Evolutionary conservation across 2,113 vertebrate genomes (phyloP).

Genomic region (Paraplagusia blochii): DNA sequence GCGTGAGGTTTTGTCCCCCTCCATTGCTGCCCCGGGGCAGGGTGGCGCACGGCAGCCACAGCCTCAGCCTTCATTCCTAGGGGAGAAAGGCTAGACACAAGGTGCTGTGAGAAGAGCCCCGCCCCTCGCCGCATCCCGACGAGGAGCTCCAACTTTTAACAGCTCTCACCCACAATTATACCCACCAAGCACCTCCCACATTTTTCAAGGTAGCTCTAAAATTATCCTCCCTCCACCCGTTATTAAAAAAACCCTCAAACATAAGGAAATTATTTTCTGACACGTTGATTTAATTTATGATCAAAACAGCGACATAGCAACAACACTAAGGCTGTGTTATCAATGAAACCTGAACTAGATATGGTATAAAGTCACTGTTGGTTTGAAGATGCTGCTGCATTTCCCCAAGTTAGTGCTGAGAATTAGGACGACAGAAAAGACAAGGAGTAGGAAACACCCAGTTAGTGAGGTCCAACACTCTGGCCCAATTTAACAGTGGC

Average conservation of each 20-base stretch:
- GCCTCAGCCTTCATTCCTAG: slow-evolving; percentile 72
- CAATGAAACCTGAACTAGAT: slow-evolving; percentile 20
- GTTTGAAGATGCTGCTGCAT: slow-evolving; percentile 14
- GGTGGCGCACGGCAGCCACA: slow-evolving; percentile 59
- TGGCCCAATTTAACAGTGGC: background rate
- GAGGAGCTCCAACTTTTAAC: slow-evolving; percentile 42
- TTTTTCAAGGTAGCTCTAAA: background rate
- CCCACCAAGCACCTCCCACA: slow-evolving; percentile 30
- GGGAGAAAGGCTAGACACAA: slow-evolving; percentile 76
- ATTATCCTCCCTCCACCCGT: background rate
- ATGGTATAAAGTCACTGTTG: slow-evolving; percentile 31
- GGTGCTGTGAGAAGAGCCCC: slow-evolving; percentile 73
- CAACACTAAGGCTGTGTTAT: slow-evolving; percentile 39
- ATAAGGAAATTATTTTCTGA: slow-evolving; percentile 11
- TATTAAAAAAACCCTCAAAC: slow-evolving; percentile 16
- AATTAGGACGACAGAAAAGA: slow-evolving; percentile 56
- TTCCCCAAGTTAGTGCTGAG: slow-evolving; percentile 16
- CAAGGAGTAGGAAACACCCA: background rate
- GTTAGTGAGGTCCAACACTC: background rate
- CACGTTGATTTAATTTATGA: slow-evolving; percentile 33
- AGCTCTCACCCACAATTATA: slow-evolving; percentile 39
- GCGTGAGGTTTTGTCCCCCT: slow-evolving; percentile 64
- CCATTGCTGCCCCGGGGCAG: slow-evolving; percentile 59
- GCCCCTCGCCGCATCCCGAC: slow-evolving; percentile 47
- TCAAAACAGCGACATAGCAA: slow-evolving; percentile 41